Percentiles rank a stretch among this genome's conserved stretches.
These are phyloP conservation scores for Tortricodes alternella DNA, from an alignment of 2,888 invertebrate genomes.

Conservation along the genomic window DNA sequence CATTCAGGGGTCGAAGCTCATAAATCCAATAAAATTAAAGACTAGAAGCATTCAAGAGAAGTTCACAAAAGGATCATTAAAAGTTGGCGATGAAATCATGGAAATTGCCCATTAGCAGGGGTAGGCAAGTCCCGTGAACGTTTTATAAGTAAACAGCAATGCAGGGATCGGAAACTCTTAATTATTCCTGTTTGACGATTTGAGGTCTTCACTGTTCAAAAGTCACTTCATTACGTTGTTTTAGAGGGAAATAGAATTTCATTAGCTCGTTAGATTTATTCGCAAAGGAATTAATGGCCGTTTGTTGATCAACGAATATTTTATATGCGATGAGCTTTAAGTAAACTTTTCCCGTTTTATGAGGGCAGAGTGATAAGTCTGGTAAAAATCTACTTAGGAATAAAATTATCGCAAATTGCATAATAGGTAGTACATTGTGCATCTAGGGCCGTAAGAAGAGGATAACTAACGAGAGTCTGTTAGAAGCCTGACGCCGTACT, in stretches of 20 bases:
- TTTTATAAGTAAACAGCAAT: constrained; percentile 30
- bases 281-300: constrained; percentile 15
- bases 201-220: constrained; percentile 18
- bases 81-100: constrained; percentile 43
- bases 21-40: constrained; percentile 42
- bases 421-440: too few species aligned
- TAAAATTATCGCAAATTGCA: too few species aligned
- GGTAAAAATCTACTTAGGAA: not conserved
- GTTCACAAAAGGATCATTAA: constrained; percentile 46
- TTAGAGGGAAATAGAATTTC: constrained; percentile 10
- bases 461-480: too few species aligned
- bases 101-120: constrained; percentile 40
- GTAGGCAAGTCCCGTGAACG: constrained; percentile 32
- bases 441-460: too few species aligned
- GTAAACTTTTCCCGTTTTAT: not conserved
- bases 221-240: constrained; percentile 29
- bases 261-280: constrained; percentile 26
- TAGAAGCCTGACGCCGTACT: too few species aligned
- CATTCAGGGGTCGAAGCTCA: constrained; percentile 33
- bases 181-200: constrained; percentile 31
- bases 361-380: not conserved
- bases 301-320: constrained; percentile 6
- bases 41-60: constrained; percentile 34
- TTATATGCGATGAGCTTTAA: not conserved
- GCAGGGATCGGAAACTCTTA: constrained; percentile 26